Evolutionary conservation across 2,113 vertebrate genomes (phyloP).

Genomic region (Crotalus horridus): DNA sequence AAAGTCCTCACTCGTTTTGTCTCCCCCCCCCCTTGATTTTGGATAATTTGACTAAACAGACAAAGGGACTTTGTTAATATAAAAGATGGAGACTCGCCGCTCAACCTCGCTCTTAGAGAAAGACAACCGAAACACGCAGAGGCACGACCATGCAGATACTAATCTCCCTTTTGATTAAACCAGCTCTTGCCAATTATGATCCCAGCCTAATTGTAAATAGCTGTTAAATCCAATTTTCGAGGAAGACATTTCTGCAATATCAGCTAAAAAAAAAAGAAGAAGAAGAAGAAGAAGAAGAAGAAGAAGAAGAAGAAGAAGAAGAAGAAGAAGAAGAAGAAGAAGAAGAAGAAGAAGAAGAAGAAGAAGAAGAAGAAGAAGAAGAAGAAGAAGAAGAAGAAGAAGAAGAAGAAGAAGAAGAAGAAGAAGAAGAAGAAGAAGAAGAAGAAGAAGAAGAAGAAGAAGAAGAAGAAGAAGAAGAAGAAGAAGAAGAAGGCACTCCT

Average conservation of each 20-base stretch:
- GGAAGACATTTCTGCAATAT: constrained; percentile 49
- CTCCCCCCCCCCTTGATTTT: neutral
- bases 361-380: too few species aligned
- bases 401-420: neutral
- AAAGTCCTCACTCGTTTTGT: neutral
- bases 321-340: too few species aligned
- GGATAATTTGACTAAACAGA: neutral
- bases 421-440: neutral
- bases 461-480: neutral
- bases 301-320: too few species aligned
- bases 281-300: too few species aligned
- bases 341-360: too few species aligned
- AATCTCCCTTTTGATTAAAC: constrained; percentile 54
- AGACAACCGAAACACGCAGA: constrained; percentile 55
- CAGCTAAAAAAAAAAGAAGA: neutral
- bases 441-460: too few species aligned
- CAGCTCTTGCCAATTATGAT: constrained; percentile 53
- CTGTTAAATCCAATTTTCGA: constrained; percentile 45
- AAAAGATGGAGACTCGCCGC: neutral
- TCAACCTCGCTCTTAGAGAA: neutral
- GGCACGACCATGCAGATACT: constrained; percentile 59
- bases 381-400: too few species aligned
- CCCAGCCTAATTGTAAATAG: constrained; percentile 52
- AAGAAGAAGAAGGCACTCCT: constrained; percentile 17
- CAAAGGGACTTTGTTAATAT: neutral